Base-by-base conservation (phyloP, 1,140 invertebrate genomes). In the Polypedilum pembai region DNA sequence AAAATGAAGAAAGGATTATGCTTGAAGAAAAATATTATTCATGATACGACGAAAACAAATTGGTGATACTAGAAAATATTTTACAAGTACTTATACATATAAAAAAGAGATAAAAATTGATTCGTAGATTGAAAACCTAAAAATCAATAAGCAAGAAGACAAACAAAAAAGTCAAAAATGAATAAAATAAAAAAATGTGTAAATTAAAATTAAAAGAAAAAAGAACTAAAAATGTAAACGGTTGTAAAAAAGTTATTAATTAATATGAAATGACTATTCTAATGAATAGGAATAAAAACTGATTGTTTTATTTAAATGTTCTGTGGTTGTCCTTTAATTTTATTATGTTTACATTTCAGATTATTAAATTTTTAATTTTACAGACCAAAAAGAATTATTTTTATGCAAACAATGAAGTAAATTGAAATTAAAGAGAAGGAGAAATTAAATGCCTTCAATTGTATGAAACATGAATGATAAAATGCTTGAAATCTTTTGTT, bases 31-130 rank as follows among this genome's bases (percentile, higher is more conserved):
- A 56, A 56, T n/a, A 56, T 56, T 56, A 56, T 56, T 56, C 45
- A 56, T 56, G 45, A 56, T 69, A 69, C 65, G 65, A 69, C 65
- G 65, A 18, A 69, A 69, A 18, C 65, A 18, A 69, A 69, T 69
- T 69, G 65, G 65, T 69, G 65, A 69, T 69, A 69, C 65, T 69
- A 69, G 65, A 69, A 69, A 69, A 20, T 69, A 69, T 56, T 56
- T 56, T 56, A n/a, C 45, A 56, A 56, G 45, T 69, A 69, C 10
- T 56, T 69, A 21, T 69, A 69, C 17, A 21, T 20, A 20, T 33
- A 33, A 33, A 69, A 69, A 18, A 18, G 18, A 18, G 4, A 69
- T 20, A 69, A 18, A 20, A 69, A 20, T 7, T 8, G 18, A 69
- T 4, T 18, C 8, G 17, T 18, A 20, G 17, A 18, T 8, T 69